Conservation (phyloP, 2,113 vertebrate species). For the Heterochromis multidens region DNA sequence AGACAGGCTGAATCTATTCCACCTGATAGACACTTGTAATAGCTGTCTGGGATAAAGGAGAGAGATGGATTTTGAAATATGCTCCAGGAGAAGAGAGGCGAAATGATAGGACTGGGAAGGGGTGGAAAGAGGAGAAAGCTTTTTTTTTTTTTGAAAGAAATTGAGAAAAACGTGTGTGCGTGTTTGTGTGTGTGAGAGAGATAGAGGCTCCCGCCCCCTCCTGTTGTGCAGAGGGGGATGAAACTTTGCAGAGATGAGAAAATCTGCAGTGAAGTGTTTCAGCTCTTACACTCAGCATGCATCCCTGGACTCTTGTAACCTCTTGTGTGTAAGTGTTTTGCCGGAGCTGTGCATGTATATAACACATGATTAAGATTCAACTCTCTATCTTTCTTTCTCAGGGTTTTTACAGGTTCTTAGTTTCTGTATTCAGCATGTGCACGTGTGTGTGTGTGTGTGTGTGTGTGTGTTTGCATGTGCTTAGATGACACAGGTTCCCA, state of each 20-base stretch:
- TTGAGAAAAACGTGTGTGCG: neutral
- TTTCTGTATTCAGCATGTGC: neutral
- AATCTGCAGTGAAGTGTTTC: constrained; percentile 40
- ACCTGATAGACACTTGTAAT: constrained; percentile 39
- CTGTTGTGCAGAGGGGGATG: constrained; percentile 22
- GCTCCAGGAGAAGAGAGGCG: neutral
- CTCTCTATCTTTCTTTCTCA: neutral
- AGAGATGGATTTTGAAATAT: constrained; percentile 14
- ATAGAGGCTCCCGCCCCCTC: neutral
- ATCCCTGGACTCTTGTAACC: constrained; percentile 1
- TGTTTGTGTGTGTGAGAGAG: neutral
- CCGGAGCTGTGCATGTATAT: neutral
- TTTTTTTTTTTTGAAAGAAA: constrained; percentile 18
- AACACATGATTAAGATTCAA: neutral
- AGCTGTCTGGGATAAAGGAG: constrained; percentile 1
- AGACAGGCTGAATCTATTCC: constrained; percentile 25
- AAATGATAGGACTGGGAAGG: constrained; percentile 9
- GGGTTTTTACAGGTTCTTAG: neutral
- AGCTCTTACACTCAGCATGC: constrained; percentile 18
- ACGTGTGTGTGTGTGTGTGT: neutral
- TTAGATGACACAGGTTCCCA: constrained; percentile 58
- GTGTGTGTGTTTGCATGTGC: neutral
- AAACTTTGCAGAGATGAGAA: constrained; percentile 51
- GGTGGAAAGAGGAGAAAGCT: neutral
- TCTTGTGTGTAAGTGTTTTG: neutral